Evolutionary conservation across 2,888 invertebrate genomes (phyloP).

Genomic region (Rotaria socialis): DNA sequence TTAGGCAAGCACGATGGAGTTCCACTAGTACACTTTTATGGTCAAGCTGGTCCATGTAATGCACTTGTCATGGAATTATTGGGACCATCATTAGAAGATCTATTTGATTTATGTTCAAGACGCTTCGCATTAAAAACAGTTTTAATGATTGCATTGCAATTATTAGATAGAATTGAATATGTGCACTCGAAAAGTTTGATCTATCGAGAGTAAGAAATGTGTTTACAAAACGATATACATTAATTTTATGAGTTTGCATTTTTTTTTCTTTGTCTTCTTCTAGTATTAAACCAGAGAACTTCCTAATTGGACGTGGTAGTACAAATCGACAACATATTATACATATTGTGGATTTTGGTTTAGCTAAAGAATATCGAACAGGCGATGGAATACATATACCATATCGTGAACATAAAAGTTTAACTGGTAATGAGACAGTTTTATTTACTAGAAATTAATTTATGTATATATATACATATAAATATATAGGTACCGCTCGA

Average conservation of each 20-base stretch:
- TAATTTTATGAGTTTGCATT: too few species aligned
- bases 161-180: slow-evolving; percentile 46
- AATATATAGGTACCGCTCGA: slow-evolving; percentile 45
- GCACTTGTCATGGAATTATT: slow-evolving; percentile 42
- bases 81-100: slow-evolving; percentile 42
- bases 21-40: slow-evolving; percentile 40
- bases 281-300: slow-evolving; percentile 47
- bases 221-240: background rate
- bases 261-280: background rate
- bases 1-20: slow-evolving; percentile 60
- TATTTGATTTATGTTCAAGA: slow-evolving; percentile 44
- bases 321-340: slow-evolving; percentile 46
- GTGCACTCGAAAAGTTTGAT: slow-evolving; percentile 46
- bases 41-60: slow-evolving; percentile 43
- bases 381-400: slow-evolving; percentile 47
- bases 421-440: slow-evolving; percentile 43
- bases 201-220: slow-evolving; percentile 28
- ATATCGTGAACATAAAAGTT: slow-evolving; percentile 47
- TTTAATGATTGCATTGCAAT: slow-evolving; percentile 43
- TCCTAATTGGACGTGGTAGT: slow-evolving; percentile 46
- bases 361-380: slow-evolving; percentile 47
- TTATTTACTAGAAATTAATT: background rate
- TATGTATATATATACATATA: too few species aligned
- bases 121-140: slow-evolving; percentile 44
- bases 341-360: slow-evolving; percentile 47